Evolutionary conservation across 1,140 invertebrate genomes (phyloP), one percentile per base, ranked within the genome.

Genomic region (Ceratitis capitata): DNA sequence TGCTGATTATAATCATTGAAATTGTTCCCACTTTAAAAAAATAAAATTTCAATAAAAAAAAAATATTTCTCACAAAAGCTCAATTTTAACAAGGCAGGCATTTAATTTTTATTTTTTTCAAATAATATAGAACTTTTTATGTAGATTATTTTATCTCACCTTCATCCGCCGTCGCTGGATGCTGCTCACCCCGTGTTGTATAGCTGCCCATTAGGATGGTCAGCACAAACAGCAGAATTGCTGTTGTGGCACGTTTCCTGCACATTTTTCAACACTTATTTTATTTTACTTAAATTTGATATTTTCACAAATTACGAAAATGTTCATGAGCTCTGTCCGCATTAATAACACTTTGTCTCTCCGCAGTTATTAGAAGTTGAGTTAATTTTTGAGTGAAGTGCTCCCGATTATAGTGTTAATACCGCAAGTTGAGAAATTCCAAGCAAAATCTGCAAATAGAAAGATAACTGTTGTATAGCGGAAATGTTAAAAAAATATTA

Each of bases 131-230:
- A n/a, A n/a, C n/a, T n/a, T n/a, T n/a, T n/a, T n/a, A n/a, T n/a
- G n/a, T n/a, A 26, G 10, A 16, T 2, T 35, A 19, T 42, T 45
- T 26, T 0, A 35, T 45, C 69, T 78, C n/a, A 78, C 69, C 69
- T 78, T 78, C 69, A 78, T 78, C 69, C 39, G 69, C 69, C 39
- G 69, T 45, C 39, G 69, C 69, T 45, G 69, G 35, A 26, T 45
- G 69, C 19, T 78, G 35, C 12, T 78, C 69, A 23, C 69, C 69
- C 23, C 23, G 69, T 78, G 39, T 78, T 45, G n/a, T 45, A n/a
- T 78, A 78, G 45, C 69, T 78, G 69, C 69, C 16, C 39, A 45
- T 47, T 12, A 78, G n/a, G n/a, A n/a, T 26, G 19, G 69, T 32
- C 35, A 78, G 69, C 32, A 78, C 12, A 23, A 78, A 32, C 69